Evolutionary conservation across 1,140 invertebrate species (phyloP), one percentile per base, ranked within the genome.

Genomic region (Apis florea): DNA sequence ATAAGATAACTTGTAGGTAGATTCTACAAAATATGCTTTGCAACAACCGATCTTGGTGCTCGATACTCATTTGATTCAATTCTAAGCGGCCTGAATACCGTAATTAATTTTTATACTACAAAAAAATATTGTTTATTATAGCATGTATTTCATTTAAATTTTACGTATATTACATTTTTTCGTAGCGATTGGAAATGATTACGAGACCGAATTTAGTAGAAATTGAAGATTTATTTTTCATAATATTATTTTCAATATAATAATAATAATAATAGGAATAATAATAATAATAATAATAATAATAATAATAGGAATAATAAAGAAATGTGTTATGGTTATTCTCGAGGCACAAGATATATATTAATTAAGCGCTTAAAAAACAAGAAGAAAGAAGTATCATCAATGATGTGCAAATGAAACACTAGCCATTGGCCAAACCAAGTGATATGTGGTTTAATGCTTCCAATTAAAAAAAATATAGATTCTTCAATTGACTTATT

Each of bases 391-490:
- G 61, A 26, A 13, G 13, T 79, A 82, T 75, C 63, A 84, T 88
- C 75, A 84, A 87, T 24, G 63, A 86, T 84, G 67, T 66, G 61
- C 72, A 83, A 88, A 84, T 31, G 12, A 68, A 82, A 87, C 68
- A 84, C 79, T 87, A 88, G 71, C 83, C 76, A 79, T 73, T 85
- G 80, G 77, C 64, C 63, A n/a, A 64, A 78, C n/a, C 66, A 88
- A 79, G 72, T 85, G 86, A 86, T 86, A 84, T 79, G 76, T 87
- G 85, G 67, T 88, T 88, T 87, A 67, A 88, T 85, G 86, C 86
- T 88, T 88, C 86, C 86, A 87, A 76, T 88, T 85, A 83, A 73
- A 87, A 70, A 67, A 84, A 82, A 78, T 82, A 86, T 88, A 87
- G 79, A 79, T 51, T 84, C 70, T 79, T 82, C 61, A 70, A 72